Base-by-base conservation (phyloP, 2,888 invertebrate species). In the Ophion costatus region DNA sequence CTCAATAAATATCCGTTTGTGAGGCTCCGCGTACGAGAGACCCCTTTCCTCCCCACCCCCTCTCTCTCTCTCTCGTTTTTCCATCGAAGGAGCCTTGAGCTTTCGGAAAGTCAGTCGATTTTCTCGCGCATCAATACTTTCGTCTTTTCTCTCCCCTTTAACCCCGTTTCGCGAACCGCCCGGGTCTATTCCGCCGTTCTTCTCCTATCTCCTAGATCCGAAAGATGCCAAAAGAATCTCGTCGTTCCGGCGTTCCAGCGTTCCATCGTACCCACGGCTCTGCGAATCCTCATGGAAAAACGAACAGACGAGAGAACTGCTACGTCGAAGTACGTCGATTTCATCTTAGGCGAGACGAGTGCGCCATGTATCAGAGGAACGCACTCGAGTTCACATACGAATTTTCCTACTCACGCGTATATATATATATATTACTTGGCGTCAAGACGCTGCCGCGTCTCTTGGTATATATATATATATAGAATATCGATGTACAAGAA, bases 1-100 rank as follows among this genome's bases (percentile, higher is more conserved):
- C 89, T 90, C 90, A 89, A 91, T 91, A 91, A 91, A 91, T 91
- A 91, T 91, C 90, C 90, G 89, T 90, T 90, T 89, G 90, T 89
- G 87, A 64, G 75, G 75, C 71, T 71, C 74, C 83, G 83, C 45
- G 75, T 22, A 9, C 38, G 76, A 66, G 81, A 75, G 45, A 2
- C 9, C 20, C 10, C 7, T 7, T 14, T 2, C 7, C 20, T n/a
- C n/a, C 57, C 20, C n/a, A 0, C n/a, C n/a, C n/a, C 0, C 51
- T 51, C 51, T 9, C 51, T 17, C 10, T 7, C 64, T 75, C 69
- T 66, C 59, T 64, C 70, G 57, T 83, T 83, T 79, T 79, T 83
- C 75, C 80, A 42, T 76, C 59, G 75, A 61, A 61, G 69, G 11
- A 14, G 45, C 14, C 67, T 56, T 63, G 70, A 75, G 83, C 70